A percentile compares a stretch with the other conserved stretches of the same genome.
Conservation (phyloP, 1,140 invertebrate species). For the Pseudomyrmex concolor region DNA sequence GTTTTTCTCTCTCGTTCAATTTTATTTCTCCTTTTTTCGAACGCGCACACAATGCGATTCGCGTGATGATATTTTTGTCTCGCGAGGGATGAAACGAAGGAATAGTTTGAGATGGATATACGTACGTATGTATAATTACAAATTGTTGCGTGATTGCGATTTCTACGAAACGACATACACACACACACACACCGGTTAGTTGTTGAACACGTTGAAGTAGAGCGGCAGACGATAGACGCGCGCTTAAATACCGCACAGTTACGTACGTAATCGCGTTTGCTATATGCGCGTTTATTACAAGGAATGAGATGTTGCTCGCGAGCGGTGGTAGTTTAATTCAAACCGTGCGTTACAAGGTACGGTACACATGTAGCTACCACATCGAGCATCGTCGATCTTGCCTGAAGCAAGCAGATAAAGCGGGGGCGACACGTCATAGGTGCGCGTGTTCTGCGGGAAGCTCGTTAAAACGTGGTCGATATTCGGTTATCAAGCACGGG, state of each 20-base stretch:
- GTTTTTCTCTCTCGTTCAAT: no score
- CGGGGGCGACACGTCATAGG: constrained; percentile 70
- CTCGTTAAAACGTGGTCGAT: constrained; percentile 69
- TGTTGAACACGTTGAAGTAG: constrained; percentile 2
- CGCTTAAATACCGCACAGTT: constrained; percentile 17
- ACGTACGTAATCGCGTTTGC: constrained; percentile 17
- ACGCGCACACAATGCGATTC: background rate
- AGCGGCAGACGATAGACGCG: background rate
- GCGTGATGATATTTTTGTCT: background rate
- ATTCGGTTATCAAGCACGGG: constrained; percentile 52
- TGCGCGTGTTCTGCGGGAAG: constrained; percentile 60
- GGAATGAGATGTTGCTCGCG: constrained; percentile 54
- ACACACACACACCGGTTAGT: background rate
- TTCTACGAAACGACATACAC: background rate
- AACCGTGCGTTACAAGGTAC: constrained; percentile 63
- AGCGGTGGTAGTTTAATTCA: constrained; percentile 67
- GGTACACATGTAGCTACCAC: constrained; percentile 70
- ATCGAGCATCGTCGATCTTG: constrained; percentile 70
- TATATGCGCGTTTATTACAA: constrained; percentile 56
- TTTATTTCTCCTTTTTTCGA: no score
- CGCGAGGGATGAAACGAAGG: background rate
- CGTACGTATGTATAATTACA: constrained; percentile 25
- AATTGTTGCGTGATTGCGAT: constrained; percentile 26
- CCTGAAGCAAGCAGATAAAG: constrained; percentile 73
- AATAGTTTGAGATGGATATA: constrained; percentile 13